A percentile compares a stretch with the other conserved stretches of the same genome.
These are phyloP conservation scores for Delia radicum DNA, from an alignment of 1,140 invertebrate species.

Conservation along the genomic window DNA sequence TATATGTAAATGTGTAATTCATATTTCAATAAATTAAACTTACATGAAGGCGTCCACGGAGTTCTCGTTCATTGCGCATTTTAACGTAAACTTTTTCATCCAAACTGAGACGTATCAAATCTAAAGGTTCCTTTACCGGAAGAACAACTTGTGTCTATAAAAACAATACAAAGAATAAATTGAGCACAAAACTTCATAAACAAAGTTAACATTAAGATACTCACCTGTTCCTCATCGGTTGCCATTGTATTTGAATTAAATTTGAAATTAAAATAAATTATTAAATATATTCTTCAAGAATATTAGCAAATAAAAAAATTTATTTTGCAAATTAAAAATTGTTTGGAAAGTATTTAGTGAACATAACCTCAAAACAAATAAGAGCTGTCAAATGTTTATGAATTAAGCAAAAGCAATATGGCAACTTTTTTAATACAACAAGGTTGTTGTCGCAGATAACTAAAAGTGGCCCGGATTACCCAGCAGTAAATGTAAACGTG, in stretches of 20 bases:
- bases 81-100: conserved; percentile 99
- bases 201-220: too few species aligned
- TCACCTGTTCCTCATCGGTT: conserved; percentile 51
- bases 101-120: conserved; percentile 91
- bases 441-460: background rate
- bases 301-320: background rate
- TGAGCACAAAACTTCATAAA: background rate
- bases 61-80: conserved; percentile 96
- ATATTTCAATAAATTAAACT: conserved; percentile 42
- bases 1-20: background rate
- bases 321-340: background rate
- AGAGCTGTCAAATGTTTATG: background rate
- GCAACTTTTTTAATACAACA: background rate
- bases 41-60: conserved; percentile 91
- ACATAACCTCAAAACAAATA: conserved; percentile 16
- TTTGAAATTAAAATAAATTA: conserved; percentile 20
- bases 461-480: background rate
- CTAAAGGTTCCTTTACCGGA: conserved; percentile 95
- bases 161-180: conserved; percentile 12
- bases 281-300: background rate
- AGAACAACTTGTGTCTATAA: conserved; percentile 65
- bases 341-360: background rate
- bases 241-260: conserved; percentile 37
- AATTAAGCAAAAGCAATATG: background rate
- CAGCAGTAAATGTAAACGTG: too few species aligned